These are phyloP conservation scores for Drosophila cardini DNA, from an alignment of 1,140 invertebrate genomes.

Conservation along the genomic window DNA sequence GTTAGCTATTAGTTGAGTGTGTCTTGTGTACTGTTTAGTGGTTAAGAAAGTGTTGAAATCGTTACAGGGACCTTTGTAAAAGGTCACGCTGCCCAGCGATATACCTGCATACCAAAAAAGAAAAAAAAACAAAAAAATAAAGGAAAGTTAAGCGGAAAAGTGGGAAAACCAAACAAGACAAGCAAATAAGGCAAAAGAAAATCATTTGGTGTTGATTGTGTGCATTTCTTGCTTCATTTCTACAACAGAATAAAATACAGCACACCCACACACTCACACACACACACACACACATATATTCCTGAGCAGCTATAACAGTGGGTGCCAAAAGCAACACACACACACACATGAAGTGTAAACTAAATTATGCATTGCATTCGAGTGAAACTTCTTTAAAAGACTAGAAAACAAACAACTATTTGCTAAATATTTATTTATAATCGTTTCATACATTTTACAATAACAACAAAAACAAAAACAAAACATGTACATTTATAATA, in stretches of 20 bases:
- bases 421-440: slow-evolving; percentile 82
- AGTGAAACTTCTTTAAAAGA: slow-evolving; percentile 79
- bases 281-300: slow-evolving; percentile 13
- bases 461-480: background rate
- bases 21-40: slow-evolving; percentile 67
- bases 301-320: slow-evolving; percentile 58
- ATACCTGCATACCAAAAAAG: slow-evolving; percentile 75
- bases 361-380: slow-evolving; percentile 52
- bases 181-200: slow-evolving; percentile 40
- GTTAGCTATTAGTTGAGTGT: slow-evolving; percentile 74
- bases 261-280: background rate
- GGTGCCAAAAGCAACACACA: slow-evolving; percentile 66
- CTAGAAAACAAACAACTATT: slow-evolving; percentile 72
- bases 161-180: slow-evolving; percentile 15
- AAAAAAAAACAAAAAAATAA: slow-evolving; percentile 27
- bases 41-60: slow-evolving; percentile 53
- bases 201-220: slow-evolving; percentile 44
- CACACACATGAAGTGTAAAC: slow-evolving; percentile 38
- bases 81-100: slow-evolving; percentile 63
- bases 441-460: slow-evolving; percentile 70
- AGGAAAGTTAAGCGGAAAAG: slow-evolving; percentile 11
- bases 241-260: background rate
- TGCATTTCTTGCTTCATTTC: slow-evolving; percentile 50
- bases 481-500: slow-evolving; percentile 55
- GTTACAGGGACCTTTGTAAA: slow-evolving; percentile 69